Evolutionary conservation across 2,888 invertebrate species (phyloP).

Genomic region (Aquatica leii): DNA sequence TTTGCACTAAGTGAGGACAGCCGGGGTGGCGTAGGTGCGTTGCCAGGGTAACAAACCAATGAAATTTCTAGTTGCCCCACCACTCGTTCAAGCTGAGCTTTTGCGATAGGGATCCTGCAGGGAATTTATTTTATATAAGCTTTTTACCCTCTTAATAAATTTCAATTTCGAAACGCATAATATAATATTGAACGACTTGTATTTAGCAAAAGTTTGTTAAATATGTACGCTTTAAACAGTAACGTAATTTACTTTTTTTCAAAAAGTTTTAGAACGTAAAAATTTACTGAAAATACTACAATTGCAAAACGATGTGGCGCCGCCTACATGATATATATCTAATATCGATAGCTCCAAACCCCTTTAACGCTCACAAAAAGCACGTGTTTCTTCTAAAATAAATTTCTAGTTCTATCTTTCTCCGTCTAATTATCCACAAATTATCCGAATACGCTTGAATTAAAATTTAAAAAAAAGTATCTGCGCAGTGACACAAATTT

Average conservation of each 20-base stretch:
- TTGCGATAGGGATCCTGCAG: slow-evolving; percentile 37
- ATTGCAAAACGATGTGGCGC: slow-evolving; percentile 45
- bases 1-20: slow-evolving; percentile 51
- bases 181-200: slow-evolving; percentile 28
- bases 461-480: no score
- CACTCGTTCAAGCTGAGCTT: slow-evolving; percentile 28
- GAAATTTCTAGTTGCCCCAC: slow-evolving; percentile 47
- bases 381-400: slow-evolving; percentile 51
- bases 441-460: no score
- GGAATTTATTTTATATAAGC: slow-evolving; percentile 37
- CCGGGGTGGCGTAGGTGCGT: slow-evolving; percentile 55
- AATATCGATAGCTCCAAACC: slow-evolving; percentile 56
- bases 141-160: slow-evolving; percentile 39
- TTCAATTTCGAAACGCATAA: slow-evolving; percentile 36
- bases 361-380: slow-evolving; percentile 50
- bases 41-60: slow-evolving; percentile 55
- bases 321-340: slow-evolving; percentile 53
- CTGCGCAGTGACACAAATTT: no score
- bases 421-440: no score
- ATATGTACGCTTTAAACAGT: slow-evolving; percentile 17
- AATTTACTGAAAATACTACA: slow-evolving; percentile 12
- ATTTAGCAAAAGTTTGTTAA: slow-evolving; percentile 30
- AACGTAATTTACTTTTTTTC: slow-evolving; percentile 3
- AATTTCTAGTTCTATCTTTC: slow-evolving; percentile 1
- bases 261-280: slow-evolving; percentile 12